A percentile compares a stretch with the other conserved stretches of the same genome.
phyloP scores from a whole-genome alignment of 2,888 invertebrate species.

The Polyommatus iphigenia region DNA sequence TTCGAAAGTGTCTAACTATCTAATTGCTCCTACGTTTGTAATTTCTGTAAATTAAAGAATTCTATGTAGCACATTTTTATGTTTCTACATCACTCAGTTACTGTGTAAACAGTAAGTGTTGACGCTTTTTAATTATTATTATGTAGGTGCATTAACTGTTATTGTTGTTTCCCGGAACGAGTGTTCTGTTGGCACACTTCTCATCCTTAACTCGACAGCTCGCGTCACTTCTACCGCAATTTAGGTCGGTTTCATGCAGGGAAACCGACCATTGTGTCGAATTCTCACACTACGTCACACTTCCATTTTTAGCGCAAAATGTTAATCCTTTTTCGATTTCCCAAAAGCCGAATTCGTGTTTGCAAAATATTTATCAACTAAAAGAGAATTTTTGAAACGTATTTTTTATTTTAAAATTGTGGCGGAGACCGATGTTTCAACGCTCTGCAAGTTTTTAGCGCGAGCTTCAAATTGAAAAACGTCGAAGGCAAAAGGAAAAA shows the following conservation, averaged over 20 bases:
- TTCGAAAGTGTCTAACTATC: background rate
- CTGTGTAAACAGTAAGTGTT: constrained; percentile 16
- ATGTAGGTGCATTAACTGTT: constrained; percentile 28
- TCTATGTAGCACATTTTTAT: background rate
- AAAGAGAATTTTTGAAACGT: background rate
- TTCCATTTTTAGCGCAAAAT: constrained; percentile 6
- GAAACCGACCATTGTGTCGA: constrained; percentile 52
- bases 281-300: constrained; percentile 47
- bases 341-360: background rate
- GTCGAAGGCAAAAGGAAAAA: background rate
- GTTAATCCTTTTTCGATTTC: background rate
- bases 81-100: background rate
- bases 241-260: constrained; percentile 54
- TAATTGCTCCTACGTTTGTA: background rate
- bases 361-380: constrained; percentile 20
- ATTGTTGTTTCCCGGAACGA: constrained; percentile 57
- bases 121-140: constrained; percentile 10
- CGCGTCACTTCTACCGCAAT: constrained; percentile 51
- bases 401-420: constrained; percentile 15
- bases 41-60: background rate
- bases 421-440: background rate
- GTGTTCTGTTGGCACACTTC: constrained; percentile 58
- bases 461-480: constrained; percentile 15
- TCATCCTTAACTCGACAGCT: constrained; percentile 55
- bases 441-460: constrained; percentile 14